A percentile compares a stretch with the other conserved stretches of the same genome.
Conservation (phyloP, 2,888 invertebrate genomes). For the Gandaritis pyraliata region DNA sequence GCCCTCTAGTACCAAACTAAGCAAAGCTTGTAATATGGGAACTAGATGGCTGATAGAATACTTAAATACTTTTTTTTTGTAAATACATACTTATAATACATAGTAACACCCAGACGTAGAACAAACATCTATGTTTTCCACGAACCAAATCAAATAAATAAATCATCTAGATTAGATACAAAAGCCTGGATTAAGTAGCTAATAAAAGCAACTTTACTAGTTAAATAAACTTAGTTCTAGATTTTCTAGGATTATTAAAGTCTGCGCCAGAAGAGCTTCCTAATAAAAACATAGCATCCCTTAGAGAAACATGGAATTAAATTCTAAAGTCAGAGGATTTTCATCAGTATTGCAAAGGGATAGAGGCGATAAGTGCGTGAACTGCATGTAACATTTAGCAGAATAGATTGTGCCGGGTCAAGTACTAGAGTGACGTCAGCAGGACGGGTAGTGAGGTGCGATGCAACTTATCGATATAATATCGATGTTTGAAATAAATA, state of each 20-base stretch:
- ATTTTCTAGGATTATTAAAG: background rate
- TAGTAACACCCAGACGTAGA: too few relatives aligned
- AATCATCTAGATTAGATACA: too few relatives aligned
- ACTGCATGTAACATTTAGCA: slow-evolving; percentile 19
- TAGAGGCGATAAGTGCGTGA: slow-evolving; percentile 27
- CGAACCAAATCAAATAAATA: too few relatives aligned
- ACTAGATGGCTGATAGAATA: too few relatives aligned
- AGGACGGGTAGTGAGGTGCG: slow-evolving; percentile 14
- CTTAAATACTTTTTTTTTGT: too few relatives aligned
- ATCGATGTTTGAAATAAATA: background rate
- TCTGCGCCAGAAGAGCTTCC: background rate
- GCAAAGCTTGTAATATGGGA: too few relatives aligned
- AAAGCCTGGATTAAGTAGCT: too few relatives aligned
- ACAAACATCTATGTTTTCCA: too few relatives aligned
- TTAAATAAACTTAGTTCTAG: background rate
- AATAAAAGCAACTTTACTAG: too few relatives aligned
- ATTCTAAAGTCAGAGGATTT: slow-evolving; percentile 6
- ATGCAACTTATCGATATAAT: background rate
- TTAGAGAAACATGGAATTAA: slow-evolving; percentile 21
- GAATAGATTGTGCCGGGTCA: slow-evolving; percentile 49
- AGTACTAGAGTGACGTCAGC: slow-evolving; percentile 24
- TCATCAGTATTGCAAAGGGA: background rate
- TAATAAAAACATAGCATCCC: slow-evolving; percentile 15
- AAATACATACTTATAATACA: too few relatives aligned
- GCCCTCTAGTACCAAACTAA: too few relatives aligned